phyloP scores from a whole-genome alignment of 2,113 vertebrate genomes.

The Narcine bancroftii region DNA sequence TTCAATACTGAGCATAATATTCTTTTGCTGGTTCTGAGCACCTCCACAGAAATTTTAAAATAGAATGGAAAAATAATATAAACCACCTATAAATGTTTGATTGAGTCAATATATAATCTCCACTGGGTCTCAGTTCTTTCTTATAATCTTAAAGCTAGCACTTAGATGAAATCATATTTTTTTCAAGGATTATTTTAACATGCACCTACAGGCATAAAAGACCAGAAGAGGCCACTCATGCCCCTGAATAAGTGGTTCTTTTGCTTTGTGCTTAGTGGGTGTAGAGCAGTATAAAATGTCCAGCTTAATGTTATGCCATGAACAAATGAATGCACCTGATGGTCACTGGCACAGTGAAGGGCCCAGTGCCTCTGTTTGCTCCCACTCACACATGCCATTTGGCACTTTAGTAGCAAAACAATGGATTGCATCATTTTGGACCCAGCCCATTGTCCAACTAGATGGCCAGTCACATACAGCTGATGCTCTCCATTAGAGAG shows the following conservation, averaged over 20 bases:
- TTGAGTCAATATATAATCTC: slow-evolving; percentile 3
- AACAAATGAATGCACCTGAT: too few species aligned
- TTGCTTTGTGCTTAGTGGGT: neutral
- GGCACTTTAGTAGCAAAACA: neutral
- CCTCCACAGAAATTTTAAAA: slow-evolving; percentile 2
- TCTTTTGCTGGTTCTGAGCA: neutral
- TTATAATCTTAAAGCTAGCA: slow-evolving; percentile 15
- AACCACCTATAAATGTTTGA: slow-evolving; percentile 29
- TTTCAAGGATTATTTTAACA: slow-evolving; percentile 9
- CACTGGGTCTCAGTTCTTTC: slow-evolving; percentile 17
- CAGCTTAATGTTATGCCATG: too few species aligned
- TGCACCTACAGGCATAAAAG: neutral
- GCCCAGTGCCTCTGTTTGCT: too few species aligned
- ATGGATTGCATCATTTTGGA: neutral
- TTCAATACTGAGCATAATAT: neutral
- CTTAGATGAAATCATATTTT: slow-evolving; percentile 18
- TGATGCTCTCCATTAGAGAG: too few species aligned
- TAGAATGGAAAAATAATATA: slow-evolving; percentile 5
- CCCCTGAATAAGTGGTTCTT: neutral
- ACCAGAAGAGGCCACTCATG: neutral
- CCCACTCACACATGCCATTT: neutral
- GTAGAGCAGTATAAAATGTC: too few species aligned
- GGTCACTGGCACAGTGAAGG: too few species aligned
- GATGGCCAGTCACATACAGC: too few species aligned
- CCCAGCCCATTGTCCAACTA: too few species aligned